These are phyloP conservation scores for Sebastes hubbsi DNA, from an alignment of 2,797 vertebrate genomes.

Conservation along the genomic window DNA sequence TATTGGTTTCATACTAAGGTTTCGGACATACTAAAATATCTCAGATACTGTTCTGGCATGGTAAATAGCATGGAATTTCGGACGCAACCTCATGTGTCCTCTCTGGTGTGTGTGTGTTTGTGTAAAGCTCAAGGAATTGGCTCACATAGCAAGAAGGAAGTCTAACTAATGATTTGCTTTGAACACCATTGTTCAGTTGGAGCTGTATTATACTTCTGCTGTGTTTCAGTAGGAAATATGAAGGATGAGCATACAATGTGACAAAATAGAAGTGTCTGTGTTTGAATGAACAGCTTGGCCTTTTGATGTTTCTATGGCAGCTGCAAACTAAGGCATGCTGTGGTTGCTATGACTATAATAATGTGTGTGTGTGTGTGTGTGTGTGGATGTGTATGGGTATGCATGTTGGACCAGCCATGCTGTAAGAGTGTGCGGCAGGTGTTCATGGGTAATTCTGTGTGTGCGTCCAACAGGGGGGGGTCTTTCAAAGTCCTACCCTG, in stretches of 20 bases:
- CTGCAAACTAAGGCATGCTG: conserved; percentile 67
- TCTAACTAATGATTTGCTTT: conserved; percentile 10
- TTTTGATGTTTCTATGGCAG: conserved; percentile 79
- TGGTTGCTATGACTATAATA: conserved; percentile 71
- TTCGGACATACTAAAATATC: too few species aligned
- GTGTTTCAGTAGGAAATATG: conserved; percentile 4
- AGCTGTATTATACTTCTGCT: background rate
- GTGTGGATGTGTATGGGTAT: background rate
- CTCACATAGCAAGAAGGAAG: background rate
- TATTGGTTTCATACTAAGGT: too few species aligned
- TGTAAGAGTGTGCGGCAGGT: conserved; percentile 19
- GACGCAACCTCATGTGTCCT: background rate
- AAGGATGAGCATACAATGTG: conserved; percentile 12
- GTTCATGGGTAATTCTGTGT: conserved; percentile 15
- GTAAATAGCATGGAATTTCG: too few species aligned
- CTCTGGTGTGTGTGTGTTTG: background rate
- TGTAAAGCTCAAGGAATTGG: background rate
- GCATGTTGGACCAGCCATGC: background rate
- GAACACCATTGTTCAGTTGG: background rate
- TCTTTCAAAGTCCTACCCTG: conserved; percentile 54
- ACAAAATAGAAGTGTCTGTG: conserved; percentile 7
- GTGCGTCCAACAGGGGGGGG: conserved; percentile 41
- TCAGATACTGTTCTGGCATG: fast-evolving
- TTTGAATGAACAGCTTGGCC: conserved; percentile 44
- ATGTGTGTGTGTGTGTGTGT: background rate